These are phyloP conservation scores for Nephrotoma flavescens DNA, from an alignment of 2,888 invertebrate species.

Conservation along the genomic window DNA sequence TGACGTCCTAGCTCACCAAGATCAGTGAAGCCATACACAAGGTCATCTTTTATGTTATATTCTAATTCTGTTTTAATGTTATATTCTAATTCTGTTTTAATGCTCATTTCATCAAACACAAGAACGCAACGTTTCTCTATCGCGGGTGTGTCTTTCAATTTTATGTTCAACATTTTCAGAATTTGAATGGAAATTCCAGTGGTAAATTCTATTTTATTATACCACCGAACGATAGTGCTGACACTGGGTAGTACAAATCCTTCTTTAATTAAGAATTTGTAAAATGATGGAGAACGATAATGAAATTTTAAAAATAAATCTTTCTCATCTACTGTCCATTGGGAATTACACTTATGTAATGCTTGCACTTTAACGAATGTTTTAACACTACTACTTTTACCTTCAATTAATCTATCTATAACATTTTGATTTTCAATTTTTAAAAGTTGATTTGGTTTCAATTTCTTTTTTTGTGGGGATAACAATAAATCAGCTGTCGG, in stretches of 20 bases:
- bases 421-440: not conserved
- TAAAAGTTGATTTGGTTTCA: not conserved
- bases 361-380: not conserved
- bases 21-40: constrained; percentile 2
- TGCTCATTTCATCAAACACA: not conserved
- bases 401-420: not conserved
- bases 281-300: not conserved
- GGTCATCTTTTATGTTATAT: not conserved
- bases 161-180: not conserved
- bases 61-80: no score
- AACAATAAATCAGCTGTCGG: not conserved
- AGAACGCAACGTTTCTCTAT: not conserved
- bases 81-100: constrained; percentile 3
- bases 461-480: not conserved
- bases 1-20: not conserved
- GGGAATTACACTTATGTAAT: not conserved
- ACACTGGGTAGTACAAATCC: not conserved
- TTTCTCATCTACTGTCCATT: not conserved
- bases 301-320: not conserved
- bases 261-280: constrained; percentile 3
- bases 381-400: not conserved
- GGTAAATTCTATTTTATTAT: not conserved
- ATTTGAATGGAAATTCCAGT: not conserved
- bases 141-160: not conserved
- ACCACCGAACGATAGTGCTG: not conserved